Percentiles rank a stretch among this genome's conserved stretches.
Conservation (phyloP, 37 sponge, comb jelly and placozoan species). For the Oscarella lobularis region DNA sequence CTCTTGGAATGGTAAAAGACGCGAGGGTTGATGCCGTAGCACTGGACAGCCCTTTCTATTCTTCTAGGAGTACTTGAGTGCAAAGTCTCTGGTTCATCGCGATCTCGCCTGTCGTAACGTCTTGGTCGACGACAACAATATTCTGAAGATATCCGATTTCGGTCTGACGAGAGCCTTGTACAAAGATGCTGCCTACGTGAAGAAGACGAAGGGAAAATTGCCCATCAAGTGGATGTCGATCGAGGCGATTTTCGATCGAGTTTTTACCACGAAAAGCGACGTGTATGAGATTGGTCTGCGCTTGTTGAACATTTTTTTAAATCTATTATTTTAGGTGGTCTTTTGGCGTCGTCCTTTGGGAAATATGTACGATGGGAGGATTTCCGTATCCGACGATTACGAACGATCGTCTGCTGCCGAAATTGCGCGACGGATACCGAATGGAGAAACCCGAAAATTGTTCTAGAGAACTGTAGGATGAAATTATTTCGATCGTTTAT, state of each 20-base stretch:
- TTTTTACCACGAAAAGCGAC: neutral
- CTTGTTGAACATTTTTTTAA: neutral
- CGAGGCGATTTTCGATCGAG: neutral
- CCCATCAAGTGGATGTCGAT: conserved; percentile 2
- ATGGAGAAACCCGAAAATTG: conserved; percentile 77
- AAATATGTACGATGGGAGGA: conserved; percentile 15
- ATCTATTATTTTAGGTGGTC: neutral
- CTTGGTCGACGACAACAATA: neutral
- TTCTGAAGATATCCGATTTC: neutral
- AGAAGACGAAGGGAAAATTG: conserved; percentile 1
- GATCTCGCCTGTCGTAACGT: neutral
- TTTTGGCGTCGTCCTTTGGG: neutral
- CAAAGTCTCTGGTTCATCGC: neutral
- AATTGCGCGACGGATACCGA: conserved; percentile 42
- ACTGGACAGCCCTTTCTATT: no score
- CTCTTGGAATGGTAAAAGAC: conserved; percentile 71
- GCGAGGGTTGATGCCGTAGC: no score
- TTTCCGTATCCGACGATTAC: conserved; percentile 48
- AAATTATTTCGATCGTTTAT: neutral
- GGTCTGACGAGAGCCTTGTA: neutral
- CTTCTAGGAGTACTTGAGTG: neutral
- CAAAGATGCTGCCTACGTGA: neutral
- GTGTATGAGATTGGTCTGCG: conserved; percentile 1
- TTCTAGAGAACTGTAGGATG: conserved; percentile 45
- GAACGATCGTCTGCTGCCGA: conserved; percentile 37